Base-by-base conservation (phyloP, 2,797 vertebrate species). In the Halcyon smyrnensis region DNA sequence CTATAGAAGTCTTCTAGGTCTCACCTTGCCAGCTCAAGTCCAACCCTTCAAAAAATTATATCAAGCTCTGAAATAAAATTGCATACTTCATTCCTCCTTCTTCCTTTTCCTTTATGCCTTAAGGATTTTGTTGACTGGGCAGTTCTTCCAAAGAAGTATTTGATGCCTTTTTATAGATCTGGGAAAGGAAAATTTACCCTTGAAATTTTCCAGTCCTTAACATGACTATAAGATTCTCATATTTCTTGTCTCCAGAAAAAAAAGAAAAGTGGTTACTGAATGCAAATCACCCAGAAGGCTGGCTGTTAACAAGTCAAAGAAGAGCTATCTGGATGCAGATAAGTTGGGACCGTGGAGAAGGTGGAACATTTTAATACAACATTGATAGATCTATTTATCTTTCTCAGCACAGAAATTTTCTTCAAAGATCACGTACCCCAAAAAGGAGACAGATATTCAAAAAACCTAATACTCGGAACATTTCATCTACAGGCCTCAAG, bases 231-330 rank as follows among this genome's bases (percentile, higher is more conserved):
- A 67, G 5, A 3, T 56, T 87, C 41, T 79, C 0, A 0, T 37
- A 4, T 18, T 67, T 86, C 43, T 84, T 45, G 6, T 25, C 25
- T 70, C 18, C 12, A 77, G 23, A 48, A 90, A 90, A 45, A 75
- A 51, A 32, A 6, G 8, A 43, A 25, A 79, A 74, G 5, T n/a
- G 2, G 1, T 37, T 11, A 12, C 46, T 80, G 24, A 46, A 37
- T 0, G 1, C 8, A 81, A 92, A 60, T 56, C 18, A 36, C n/a
- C 21, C 67, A 68, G 7, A 68, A 71, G 6, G 3, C 0, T 82
- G 45, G 6, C 4, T 50, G 11, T 32, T 56, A 51, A 8, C 8
- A 51, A 67, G 11, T 63, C n/a, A 82, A 39, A 45, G 13, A 81
- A 27, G 14, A 81, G 3, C 20, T 57, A 11, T 12, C 7, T 62